Evolutionary conservation across 2,797 vertebrate species (phyloP).

Genomic region (Gastrophryne carolinensis): DNA sequence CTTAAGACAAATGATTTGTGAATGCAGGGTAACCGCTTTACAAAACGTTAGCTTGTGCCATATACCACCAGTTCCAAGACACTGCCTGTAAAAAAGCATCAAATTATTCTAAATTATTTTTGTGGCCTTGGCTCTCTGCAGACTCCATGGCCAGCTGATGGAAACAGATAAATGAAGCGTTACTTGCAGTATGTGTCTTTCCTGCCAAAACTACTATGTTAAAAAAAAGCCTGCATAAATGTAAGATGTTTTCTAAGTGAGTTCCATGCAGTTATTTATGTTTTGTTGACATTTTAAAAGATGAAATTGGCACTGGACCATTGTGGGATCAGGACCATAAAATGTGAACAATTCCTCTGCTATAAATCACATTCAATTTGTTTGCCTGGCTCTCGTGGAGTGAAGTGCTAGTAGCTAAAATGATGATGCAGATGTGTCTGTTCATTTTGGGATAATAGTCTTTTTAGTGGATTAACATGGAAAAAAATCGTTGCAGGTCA

Average conservation of each 20-base stretch:
- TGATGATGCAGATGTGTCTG: conserved; percentile 29
- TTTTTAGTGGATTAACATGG: background rate
- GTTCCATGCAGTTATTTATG: background rate
- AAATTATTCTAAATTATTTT: conserved; percentile 36
- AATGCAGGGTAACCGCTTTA: no score
- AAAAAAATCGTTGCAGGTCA: background rate
- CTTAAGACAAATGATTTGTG: no score
- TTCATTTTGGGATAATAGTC: background rate
- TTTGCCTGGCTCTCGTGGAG: conserved; percentile 16
- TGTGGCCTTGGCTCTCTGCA: conserved; percentile 27
- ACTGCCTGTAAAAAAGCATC: conserved; percentile 4
- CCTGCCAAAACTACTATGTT: conserved; percentile 43
- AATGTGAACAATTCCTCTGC: conserved; percentile 32
- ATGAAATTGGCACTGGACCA: conserved; percentile 8
- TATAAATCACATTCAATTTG: conserved; percentile 39
- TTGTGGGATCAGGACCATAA: conserved; percentile 24
- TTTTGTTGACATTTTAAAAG: conserved; percentile 29
- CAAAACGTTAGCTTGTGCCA: no score
- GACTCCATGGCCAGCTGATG: conserved; percentile 20
- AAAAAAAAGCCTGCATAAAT: conserved; percentile 38
- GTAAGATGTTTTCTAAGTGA: conserved; percentile 24
- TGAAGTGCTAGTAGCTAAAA: conserved; percentile 16
- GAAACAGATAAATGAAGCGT: conserved; percentile 41
- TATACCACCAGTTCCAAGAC: background rate
- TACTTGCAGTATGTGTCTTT: conserved; percentile 32